Evolutionary conservation across 2,797 vertebrate species (phyloP).

Genomic region (Coregonus ussuriensis): DNA sequence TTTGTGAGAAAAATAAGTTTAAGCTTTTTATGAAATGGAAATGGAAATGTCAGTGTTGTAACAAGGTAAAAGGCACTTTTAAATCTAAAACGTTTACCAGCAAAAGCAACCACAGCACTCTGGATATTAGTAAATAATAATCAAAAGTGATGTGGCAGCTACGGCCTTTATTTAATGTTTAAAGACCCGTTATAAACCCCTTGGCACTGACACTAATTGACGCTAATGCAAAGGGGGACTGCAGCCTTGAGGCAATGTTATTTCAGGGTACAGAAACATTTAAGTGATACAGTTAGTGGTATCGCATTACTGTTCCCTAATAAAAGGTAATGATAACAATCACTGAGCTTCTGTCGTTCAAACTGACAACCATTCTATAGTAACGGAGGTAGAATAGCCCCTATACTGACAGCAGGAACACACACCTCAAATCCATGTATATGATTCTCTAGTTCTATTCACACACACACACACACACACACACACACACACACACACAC

Average conservation of each 20-base stretch:
- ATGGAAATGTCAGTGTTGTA: neutral
- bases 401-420: conserved; percentile 10
- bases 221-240: neutral
- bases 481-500: too few species aligned
- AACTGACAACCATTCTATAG: neutral
- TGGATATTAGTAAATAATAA: neutral
- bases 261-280: neutral
- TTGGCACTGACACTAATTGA: neutral
- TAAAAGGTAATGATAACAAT: neutral
- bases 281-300: neutral
- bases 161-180: neutral
- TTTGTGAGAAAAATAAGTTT: neutral
- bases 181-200: neutral
- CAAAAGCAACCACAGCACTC: too few species aligned
- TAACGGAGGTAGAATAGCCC: neutral
- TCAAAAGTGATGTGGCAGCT: neutral
- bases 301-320: neutral
- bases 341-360: conserved; percentile 32
- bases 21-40: neutral
- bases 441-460: conserved; percentile 36
- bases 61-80: neutral
- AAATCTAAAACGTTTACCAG: too few species aligned
- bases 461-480: conserved; percentile 23
- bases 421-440: conserved; percentile 28
- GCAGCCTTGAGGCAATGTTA: neutral